Conservation (phyloP, 2,113 vertebrate species). For the Sinocyclocheilus anophthalmus region DNA sequence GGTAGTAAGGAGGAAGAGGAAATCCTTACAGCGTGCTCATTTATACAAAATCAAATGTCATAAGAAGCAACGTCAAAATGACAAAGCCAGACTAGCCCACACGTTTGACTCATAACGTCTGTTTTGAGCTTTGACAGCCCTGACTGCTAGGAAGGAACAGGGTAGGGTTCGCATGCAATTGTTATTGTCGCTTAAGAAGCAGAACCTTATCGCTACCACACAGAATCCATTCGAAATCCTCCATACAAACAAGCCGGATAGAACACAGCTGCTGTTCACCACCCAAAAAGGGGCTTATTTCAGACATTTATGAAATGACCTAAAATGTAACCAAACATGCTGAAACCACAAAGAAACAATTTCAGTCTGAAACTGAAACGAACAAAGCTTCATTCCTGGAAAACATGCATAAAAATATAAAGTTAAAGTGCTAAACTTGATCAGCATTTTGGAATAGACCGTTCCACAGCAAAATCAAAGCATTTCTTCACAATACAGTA, state of each 20-base stretch:
- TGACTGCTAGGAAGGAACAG: constrained; percentile 18
- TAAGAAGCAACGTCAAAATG: background rate
- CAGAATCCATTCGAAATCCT: background rate
- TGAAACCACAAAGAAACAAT: background rate
- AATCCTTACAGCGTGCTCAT: background rate
- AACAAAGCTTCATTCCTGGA: background rate
- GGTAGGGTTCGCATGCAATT: background rate
- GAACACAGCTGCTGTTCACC: background rate
- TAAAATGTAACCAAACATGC: background rate
- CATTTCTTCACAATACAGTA: background rate
- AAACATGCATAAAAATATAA: background rate
- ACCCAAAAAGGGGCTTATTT: background rate
- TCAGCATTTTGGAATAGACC: background rate
- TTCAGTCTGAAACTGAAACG: background rate
- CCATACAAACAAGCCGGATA: background rate
- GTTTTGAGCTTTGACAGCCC: background rate
- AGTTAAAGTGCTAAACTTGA: background rate
- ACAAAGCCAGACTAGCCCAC: background rate
- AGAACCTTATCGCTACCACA: constrained; percentile 17
- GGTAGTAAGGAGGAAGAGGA: background rate
- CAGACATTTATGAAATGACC: background rate
- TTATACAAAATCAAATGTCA: background rate
- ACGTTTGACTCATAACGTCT: background rate
- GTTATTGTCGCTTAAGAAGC: background rate
- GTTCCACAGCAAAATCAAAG: background rate